A percentile compares a stretch with the other conserved stretches of the same genome.
phyloP scores from a whole-genome alignment of 2,888 invertebrate genomes.

The Oeneis ivallda region DNA sequence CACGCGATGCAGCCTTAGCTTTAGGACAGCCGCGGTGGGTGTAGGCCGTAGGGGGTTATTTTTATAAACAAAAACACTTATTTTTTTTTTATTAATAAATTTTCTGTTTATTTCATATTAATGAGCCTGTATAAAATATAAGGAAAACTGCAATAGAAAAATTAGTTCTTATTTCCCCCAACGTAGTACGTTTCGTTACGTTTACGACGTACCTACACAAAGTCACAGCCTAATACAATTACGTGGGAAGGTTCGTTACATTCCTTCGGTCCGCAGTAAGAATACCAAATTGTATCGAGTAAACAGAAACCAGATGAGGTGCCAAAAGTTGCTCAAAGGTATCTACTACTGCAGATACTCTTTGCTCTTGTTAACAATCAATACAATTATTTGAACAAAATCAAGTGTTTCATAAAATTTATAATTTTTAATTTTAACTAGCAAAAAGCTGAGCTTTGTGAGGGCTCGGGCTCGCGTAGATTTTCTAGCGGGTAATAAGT shows the following conservation, averaged over 20 bases:
- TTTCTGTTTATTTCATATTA: too few species aligned
- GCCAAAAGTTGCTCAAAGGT: conserved; percentile 8
- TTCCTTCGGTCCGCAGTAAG: conserved; percentile 39
- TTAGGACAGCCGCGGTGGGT: too few species aligned
- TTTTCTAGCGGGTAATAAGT: too few species aligned
- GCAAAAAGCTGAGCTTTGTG: too few species aligned
- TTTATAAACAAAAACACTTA: too few species aligned
- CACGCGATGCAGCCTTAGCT: too few species aligned
- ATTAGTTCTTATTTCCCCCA: not conserved
- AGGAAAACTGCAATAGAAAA: conserved; percentile 24
- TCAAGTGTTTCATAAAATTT: not conserved
- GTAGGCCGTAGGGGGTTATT: too few species aligned
- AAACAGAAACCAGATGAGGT: conserved; percentile 11
- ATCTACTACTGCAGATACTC: conserved; percentile 8
- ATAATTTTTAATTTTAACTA: too few species aligned
- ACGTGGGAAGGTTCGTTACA: conserved; percentile 50
- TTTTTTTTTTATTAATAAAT: too few species aligned
- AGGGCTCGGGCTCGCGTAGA: too few species aligned
- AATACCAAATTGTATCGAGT: conserved; percentile 24
- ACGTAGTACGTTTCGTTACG: not conserved
- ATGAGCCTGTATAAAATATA: not conserved
- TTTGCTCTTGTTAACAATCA: conserved; percentile 11
- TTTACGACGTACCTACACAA: conserved; percentile 14
- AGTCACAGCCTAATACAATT: conserved; percentile 41
- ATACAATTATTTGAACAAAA: not conserved